Conservation (phyloP, 2,797 vertebrate species). For the Heteromormyrus szaboi region DNA sequence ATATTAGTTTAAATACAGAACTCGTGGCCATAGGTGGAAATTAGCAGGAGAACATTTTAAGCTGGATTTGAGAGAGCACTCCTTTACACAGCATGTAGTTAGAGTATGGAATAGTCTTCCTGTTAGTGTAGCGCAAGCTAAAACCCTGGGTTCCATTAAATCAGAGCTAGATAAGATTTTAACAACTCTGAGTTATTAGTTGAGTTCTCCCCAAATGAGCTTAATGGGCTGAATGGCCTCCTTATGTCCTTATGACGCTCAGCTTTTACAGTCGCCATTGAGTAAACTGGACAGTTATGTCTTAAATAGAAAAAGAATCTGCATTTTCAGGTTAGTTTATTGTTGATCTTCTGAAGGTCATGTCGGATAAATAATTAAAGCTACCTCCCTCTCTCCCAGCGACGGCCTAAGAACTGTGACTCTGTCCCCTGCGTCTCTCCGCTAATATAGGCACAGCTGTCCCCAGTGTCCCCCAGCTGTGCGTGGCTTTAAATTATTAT, state of each 20-base stretch:
- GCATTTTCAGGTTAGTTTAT: background rate
- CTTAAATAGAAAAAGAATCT: background rate
- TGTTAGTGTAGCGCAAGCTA: background rate
- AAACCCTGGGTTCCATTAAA: background rate
- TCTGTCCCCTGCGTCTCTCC: constrained; percentile 22
- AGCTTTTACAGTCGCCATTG: background rate
- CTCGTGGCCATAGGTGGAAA: no score
- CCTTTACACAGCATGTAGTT: background rate
- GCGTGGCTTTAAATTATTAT: constrained; percentile 40
- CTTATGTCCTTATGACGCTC: background rate
- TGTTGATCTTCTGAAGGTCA: background rate
- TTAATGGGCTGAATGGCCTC: background rate
- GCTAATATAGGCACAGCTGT: constrained; percentile 35
- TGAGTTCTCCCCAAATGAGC: background rate
- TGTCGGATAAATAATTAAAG: background rate
- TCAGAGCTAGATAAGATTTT: background rate
- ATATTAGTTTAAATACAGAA: background rate
- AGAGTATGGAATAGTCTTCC: background rate
- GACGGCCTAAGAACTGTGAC: constrained; percentile 24
- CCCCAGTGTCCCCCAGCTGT: constrained; percentile 39
- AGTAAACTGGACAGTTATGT: background rate
- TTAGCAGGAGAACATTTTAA: no score
- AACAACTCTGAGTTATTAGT: background rate
- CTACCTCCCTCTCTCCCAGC: constrained; percentile 21
- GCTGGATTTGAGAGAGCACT: no score